Base-by-base conservation (phyloP, 2,888 invertebrate genomes). In the Hipparchia sbordonii region DNA sequence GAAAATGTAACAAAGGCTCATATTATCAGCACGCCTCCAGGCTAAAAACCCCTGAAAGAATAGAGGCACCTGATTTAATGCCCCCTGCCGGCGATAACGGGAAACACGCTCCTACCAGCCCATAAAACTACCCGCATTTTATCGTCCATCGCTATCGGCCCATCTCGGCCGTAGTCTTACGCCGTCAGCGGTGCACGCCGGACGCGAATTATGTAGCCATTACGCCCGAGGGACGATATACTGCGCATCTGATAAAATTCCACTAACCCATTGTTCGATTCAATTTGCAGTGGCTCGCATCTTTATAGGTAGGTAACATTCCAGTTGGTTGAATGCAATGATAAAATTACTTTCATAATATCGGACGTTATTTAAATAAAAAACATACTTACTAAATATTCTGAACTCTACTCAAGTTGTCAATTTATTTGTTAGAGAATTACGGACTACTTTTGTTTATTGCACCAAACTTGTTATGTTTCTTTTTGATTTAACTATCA, bases 1-100 rank as follows among this genome's bases (percentile, higher is more conserved):
- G 48, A 62, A 56, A 66, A 62, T 33, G 59, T 61, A 65, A 70
- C 69, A 72, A 72, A 75, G 62, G 68, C 60, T 66, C 51, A 70
- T 67, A 72, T 70, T 67, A 72, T 70, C 56, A 67, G 63, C 51
- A 10, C 62, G 57, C 71, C 73, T 57, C 54, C 54, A 63, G 74
- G 69, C 61, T 74, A 68, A 70, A 62, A 70, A 62, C 66, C 67
- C 62, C 69, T 69, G 68, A 76, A 77, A 71, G 89, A 88, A 90
- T 87, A 89, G 86, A 89, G 87, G 85, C 85, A 82, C 83, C 87
- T 91, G 91, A 92, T 92, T 91, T 89, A 91, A 86, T 84, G 87
- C 87, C 85, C 85, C 86, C 85, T 67, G 72, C 70, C 66, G 70
- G 70, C 88, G 92, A 92, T 92, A 92, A 90, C 90, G 88, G 87